Evolutionary conservation across 2,888 invertebrate species (phyloP), one percentile per base, ranked within the genome.

Genomic region (Chouioia cunea): DNA sequence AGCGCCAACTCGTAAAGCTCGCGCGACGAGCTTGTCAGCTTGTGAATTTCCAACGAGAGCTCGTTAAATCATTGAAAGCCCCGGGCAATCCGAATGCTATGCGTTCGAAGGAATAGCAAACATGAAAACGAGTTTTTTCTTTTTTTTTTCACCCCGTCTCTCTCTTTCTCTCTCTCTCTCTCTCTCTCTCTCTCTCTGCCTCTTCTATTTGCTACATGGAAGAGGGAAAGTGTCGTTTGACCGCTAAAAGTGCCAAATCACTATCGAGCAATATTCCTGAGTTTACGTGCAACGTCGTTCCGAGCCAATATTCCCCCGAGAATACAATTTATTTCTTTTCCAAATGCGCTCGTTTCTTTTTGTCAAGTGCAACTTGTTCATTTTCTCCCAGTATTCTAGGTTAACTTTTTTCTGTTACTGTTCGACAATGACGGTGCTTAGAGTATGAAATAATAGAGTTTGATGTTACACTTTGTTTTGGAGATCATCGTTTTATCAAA

Each of bases 211-310:
- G n/a, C n/a, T n/a, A 36, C 36, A 36, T 12, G 36, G 10, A 36
- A 6, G 10, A 12, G 36, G 36, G 36, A 47, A 23, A 23, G 18
- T n/a, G 36, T 43, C 50, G 66, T 59, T 73, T 70, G 70, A 70
- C 73, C 73, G 60, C 70, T 68, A 76, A 75, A 74, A 75, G 70
- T 73, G 73, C 68, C 66, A 71, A 75, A 75, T 75, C 74, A 77
- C 75, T 75, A 71, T 56, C 57, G 47, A 70, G 48, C 64, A 67
- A 73, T 73, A 73, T 70, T 70, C 66, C 68, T 57, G 65, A 62
- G 65, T 62, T 70, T 70, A 65, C 70, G 70, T 65, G 68, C 67
- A 57, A 63, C 66, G 70, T 74, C 65, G 71, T 65, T 67, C 56
- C 60, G 47, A 74, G 74, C 75, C 75, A 76, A 75, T 76, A 73